A percentile compares a stretch with the other conserved stretches of the same genome.
These are phyloP conservation scores for Enteromius afrohamiltoni DNA, from an alignment of 2,797 vertebrate genomes.

Conservation along the genomic window DNA sequence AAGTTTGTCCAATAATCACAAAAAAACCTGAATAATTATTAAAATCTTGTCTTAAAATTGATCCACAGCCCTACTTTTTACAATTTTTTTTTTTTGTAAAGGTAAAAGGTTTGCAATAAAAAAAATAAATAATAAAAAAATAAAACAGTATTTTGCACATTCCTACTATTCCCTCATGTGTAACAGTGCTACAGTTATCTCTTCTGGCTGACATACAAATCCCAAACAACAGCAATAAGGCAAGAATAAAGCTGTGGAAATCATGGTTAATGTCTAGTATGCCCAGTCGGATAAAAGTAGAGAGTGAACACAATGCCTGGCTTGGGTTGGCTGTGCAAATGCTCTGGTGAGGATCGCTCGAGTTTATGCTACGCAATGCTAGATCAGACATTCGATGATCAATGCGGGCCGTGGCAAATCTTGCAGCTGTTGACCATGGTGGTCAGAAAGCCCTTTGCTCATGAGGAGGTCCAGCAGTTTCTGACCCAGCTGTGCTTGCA, in stretches of 20 bases:
- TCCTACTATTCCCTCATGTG: background rate
- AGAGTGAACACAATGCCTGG: slow-evolving; percentile 3
- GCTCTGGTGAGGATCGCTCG: slow-evolving; percentile 37
- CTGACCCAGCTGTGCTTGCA: slow-evolving; percentile 77
- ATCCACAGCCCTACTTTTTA: background rate
- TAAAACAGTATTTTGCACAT: background rate
- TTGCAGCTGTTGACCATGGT: slow-evolving; percentile 76
- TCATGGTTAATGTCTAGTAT: slow-evolving; percentile 8
- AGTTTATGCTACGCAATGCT: slow-evolving; percentile 42
- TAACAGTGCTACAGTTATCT: background rate
- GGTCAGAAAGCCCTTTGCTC: slow-evolving; percentile 72
- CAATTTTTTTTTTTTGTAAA: background rate
- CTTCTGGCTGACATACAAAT: slow-evolving; percentile 1
- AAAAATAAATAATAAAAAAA: too few relatives aligned
- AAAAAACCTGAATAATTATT: background rate
- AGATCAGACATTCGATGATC: slow-evolving; percentile 63
- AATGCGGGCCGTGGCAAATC: slow-evolving; percentile 58
- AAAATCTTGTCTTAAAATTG: background rate
- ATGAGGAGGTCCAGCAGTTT: slow-evolving; percentile 70
- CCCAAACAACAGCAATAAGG: slow-evolving; percentile 23
- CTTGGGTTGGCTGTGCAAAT: slow-evolving; percentile 19
- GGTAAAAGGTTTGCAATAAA: background rate
- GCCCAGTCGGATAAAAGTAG: slow-evolving; percentile 14
- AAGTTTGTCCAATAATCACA: background rate
- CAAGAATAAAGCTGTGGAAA: slow-evolving; percentile 14